A percentile compares a stretch with the other conserved stretches of the same genome.
phyloP scores from a whole-genome alignment of 2,797 vertebrate genomes.

The Gymnothorax reevesii region DNA sequence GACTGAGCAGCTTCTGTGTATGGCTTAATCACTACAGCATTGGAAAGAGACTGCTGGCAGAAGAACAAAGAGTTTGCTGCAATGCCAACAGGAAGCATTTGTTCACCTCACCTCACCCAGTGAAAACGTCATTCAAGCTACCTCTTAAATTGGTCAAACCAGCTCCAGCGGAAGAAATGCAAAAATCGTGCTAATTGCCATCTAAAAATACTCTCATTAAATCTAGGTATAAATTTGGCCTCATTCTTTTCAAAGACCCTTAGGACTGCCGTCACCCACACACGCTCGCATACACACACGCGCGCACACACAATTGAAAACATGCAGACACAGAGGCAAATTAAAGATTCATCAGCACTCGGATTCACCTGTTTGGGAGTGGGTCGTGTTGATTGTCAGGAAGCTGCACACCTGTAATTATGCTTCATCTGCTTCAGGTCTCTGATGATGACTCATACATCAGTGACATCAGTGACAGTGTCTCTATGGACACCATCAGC shows the following conservation, averaged over 20 bases:
- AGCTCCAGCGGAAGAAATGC: conserved; percentile 53
- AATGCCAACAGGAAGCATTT: not conserved
- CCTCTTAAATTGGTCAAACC: conserved; percentile 11
- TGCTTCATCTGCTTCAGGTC: conserved; percentile 67
- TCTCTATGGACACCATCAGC: conserved; percentile 92
- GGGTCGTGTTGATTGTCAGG: conserved; percentile 29
- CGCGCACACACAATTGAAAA: conserved; percentile 21
- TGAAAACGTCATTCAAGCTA: conserved; percentile 6
- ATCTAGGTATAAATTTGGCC: conserved; percentile 51
- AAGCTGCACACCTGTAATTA: conserved; percentile 40
- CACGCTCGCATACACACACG: not conserved
- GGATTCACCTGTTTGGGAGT: conserved; percentile 19
- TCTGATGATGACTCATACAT: conserved; percentile 96
- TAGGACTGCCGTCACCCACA: conserved; percentile 14
- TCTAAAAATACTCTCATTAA: conserved; percentile 66
- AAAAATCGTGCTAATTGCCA: conserved; percentile 63
- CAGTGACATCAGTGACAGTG: conserved; percentile 95
- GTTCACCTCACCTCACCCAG: not conserved
- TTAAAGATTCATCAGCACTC: conserved; percentile 39
- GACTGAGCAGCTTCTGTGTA: not conserved
- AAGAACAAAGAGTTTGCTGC: not conserved
- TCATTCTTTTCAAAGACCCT: conserved; percentile 19
- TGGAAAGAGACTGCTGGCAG: not conserved
- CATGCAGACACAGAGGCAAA: conserved; percentile 37
- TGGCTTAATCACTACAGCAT: not conserved